phyloP scores from a whole-genome alignment of 2,113 vertebrate genomes.

The Hemiprocne comata region DNA sequence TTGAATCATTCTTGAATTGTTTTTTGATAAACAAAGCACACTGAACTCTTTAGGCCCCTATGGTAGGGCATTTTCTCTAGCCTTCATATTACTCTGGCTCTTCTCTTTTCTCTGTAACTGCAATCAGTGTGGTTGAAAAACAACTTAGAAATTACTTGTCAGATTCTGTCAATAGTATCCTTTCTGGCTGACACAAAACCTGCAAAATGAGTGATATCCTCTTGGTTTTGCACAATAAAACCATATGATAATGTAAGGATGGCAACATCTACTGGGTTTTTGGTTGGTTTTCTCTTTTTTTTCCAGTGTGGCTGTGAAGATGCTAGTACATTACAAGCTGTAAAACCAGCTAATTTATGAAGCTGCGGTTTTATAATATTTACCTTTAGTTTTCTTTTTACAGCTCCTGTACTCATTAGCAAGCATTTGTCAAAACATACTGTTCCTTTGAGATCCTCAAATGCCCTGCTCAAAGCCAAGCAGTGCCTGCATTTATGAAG shows the following conservation, averaged over 20 bases:
- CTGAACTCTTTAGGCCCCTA: background rate
- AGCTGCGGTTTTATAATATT: background rate
- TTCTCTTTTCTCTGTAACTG: background rate
- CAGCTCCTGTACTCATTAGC: background rate
- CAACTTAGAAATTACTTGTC: background rate
- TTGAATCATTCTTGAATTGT: background rate
- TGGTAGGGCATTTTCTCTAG: background rate
- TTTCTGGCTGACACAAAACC: background rate
- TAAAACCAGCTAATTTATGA: slow-evolving; percentile 4
- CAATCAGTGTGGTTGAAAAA: background rate
- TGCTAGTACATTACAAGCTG: slow-evolving; percentile 13
- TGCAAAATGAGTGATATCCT: background rate
- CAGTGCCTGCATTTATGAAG: background rate
- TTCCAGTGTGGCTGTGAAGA: background rate
- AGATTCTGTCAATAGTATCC: background rate
- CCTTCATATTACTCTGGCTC: background rate
- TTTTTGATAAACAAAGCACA: background rate
- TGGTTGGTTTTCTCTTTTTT: background rate
- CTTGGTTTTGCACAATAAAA: background rate
- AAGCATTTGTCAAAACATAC: background rate
- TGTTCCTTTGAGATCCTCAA: slow-evolving; percentile 16
- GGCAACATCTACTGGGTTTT: background rate
- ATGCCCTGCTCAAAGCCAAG: slow-evolving; percentile 38
- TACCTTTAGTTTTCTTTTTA: slow-evolving; percentile 20
- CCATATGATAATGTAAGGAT: background rate